These are phyloP conservation scores for Enteromius treurensis DNA, from an alignment of 2,797 vertebrate species.

Conservation along the genomic window DNA sequence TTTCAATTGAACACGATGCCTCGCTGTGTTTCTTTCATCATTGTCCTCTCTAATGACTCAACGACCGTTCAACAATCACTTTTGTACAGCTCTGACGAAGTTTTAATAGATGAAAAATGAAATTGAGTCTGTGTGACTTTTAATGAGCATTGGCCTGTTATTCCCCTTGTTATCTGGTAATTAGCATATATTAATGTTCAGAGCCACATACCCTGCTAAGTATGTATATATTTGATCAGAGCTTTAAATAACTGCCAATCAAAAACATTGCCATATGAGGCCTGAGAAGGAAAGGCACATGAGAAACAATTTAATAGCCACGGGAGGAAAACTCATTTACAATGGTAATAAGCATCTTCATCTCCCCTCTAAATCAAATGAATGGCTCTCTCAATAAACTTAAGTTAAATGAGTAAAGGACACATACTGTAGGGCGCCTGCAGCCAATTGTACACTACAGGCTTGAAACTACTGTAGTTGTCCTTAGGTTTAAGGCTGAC, in stretches of 20 bases:
- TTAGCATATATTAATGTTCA: slow-evolving; percentile 73
- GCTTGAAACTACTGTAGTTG: neutral
- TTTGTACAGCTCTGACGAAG: slow-evolving; percentile 37
- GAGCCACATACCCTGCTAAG: slow-evolving; percentile 61
- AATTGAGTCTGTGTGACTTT: slow-evolving; percentile 68
- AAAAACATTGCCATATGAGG: slow-evolving; percentile 60
- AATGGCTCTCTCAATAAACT: slow-evolving; percentile 52
- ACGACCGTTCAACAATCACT: slow-evolving; percentile 43
- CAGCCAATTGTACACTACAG: neutral
- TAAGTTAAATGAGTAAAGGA: slow-evolving; percentile 29
- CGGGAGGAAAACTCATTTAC: slow-evolving; percentile 43
- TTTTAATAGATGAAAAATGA: slow-evolving; percentile 53
- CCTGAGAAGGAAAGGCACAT: slow-evolving; percentile 60
- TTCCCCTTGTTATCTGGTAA: slow-evolving; percentile 78
- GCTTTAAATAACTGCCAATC: slow-evolving; percentile 70
- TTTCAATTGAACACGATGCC: slow-evolving; percentile 7
- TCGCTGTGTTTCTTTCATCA: slow-evolving; percentile 32
- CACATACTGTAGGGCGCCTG: neutral
- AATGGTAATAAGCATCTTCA: slow-evolving; percentile 55
- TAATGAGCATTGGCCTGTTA: slow-evolving; percentile 74
- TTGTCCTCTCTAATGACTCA: slow-evolving; percentile 55
- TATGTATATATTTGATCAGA: slow-evolving; percentile 66
- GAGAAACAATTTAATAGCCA: slow-evolving; percentile 54
- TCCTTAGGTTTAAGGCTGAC: neutral
- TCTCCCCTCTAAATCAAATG: slow-evolving; percentile 53